Evolutionary conservation across 2,797 vertebrate species (phyloP).

Genomic region (Babyrousa celebensis): DNA sequence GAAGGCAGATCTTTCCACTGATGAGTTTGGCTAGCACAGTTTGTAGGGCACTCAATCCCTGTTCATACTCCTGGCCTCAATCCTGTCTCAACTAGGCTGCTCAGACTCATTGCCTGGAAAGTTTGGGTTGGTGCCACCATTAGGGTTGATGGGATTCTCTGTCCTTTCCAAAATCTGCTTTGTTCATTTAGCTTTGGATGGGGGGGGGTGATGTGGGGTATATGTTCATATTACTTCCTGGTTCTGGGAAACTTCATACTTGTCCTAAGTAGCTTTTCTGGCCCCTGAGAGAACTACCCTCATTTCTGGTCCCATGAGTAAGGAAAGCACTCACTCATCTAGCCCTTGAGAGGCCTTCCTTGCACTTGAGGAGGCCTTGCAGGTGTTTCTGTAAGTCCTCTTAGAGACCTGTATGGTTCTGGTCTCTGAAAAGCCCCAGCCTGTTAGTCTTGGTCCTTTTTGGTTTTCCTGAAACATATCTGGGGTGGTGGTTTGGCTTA

Average conservation of each 20-base stretch:
- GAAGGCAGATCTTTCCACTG: constrained; percentile 60
- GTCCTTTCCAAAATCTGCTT: constrained; percentile 60
- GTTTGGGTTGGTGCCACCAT: constrained; percentile 69
- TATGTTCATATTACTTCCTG: constrained; percentile 22
- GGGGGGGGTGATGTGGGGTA: neutral
- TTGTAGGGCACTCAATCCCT: constrained; percentile 41
- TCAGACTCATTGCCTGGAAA: constrained; percentile 78
- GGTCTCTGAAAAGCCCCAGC: constrained; percentile 1
- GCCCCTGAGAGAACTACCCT: neutral
- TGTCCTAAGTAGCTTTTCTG: constrained; percentile 34
- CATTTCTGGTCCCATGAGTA: neutral
- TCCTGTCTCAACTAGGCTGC: constrained; percentile 63
- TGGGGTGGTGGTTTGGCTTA: constrained; percentile 12
- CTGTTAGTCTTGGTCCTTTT: constrained; percentile 27
- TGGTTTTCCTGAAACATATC: neutral
- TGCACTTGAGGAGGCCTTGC: neutral
- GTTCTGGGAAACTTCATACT: constrained; percentile 46
- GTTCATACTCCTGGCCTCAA: constrained; percentile 74
- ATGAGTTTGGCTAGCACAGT: constrained; percentile 51
- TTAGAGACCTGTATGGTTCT: constrained; percentile 13
- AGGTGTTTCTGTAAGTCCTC: constrained; percentile 40
- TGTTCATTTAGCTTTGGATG: constrained; percentile 50
- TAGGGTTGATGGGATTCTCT: constrained; percentile 61
- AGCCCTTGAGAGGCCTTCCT: neutral
- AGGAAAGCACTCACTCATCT: neutral